A percentile compares a stretch with the other conserved stretches of the same genome.
These are phyloP conservation scores for Drosophila birchii DNA, from an alignment of 2,888 invertebrate genomes.

Conservation along the genomic window DNA sequence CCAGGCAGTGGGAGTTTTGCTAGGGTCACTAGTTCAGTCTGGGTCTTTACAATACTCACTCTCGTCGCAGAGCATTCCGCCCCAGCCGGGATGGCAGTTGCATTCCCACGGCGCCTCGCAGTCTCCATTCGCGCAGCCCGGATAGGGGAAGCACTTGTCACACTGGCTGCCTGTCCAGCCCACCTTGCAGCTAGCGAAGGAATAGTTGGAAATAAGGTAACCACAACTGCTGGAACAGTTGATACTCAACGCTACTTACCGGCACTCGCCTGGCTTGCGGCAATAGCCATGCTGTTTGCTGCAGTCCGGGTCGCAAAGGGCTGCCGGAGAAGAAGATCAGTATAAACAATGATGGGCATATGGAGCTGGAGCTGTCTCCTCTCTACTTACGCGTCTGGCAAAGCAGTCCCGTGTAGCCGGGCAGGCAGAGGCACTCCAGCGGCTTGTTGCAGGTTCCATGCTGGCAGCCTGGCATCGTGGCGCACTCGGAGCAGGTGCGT, in stretches of 20 bases:
- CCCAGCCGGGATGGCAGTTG: constrained; percentile 91
- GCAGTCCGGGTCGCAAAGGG: constrained; percentile 93
- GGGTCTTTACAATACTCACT: constrained; percentile 85
- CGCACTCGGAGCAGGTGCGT: constrained; percentile 93
- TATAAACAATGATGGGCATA: too few relatives aligned
- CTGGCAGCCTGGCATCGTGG: constrained; percentile 94
- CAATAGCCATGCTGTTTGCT: constrained; percentile 94
- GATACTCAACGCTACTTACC: constrained; percentile 85
- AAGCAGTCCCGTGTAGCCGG: constrained; percentile 95
- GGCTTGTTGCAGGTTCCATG: constrained; percentile 96
- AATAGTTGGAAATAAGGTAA: neutral
- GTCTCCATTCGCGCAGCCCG: constrained; percentile 94
- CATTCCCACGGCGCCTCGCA: constrained; percentile 96
- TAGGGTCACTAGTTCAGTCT: neutral
- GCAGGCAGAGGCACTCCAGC: constrained; percentile 94
- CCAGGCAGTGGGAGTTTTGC: neutral
- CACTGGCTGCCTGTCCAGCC: constrained; percentile 95
- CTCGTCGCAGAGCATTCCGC: constrained; percentile 96
- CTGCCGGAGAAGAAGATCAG: constrained; percentile 85
- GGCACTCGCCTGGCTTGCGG: constrained; percentile 91
- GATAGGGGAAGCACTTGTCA: constrained; percentile 92
- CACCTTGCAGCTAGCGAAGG: constrained; percentile 88
- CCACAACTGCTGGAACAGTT: neutral
- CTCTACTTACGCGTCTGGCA: constrained; percentile 92
- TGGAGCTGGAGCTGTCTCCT: too few relatives aligned